phyloP scores from a whole-genome alignment of 2,797 vertebrate species.

The Cuniculus paca region DNA sequence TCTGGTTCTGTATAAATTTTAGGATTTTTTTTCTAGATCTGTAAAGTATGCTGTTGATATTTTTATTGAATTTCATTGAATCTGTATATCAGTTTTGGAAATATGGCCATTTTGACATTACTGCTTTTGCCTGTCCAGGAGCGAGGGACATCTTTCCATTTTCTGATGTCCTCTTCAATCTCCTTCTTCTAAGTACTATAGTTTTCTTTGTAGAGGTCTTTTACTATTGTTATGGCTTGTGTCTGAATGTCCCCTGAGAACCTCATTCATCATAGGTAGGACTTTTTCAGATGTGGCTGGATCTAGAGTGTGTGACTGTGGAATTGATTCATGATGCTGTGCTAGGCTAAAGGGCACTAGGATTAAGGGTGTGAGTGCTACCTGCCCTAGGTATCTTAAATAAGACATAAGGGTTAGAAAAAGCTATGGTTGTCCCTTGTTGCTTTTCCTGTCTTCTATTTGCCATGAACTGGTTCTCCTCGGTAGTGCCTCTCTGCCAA shows the following conservation, averaged over 20 bases:
- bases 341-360: neutral
- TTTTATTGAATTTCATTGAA: neutral
- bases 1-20: neutral
- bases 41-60: neutral
- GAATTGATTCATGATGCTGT: neutral
- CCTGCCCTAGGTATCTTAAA: neutral
- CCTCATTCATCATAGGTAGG: neutral
- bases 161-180: neutral
- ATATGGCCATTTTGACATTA: neutral
- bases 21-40: neutral
- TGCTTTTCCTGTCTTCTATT: neutral
- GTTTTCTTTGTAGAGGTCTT: neutral
- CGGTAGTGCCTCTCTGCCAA: neutral
- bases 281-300: neutral
- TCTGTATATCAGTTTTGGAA: neutral
- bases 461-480: neutral
- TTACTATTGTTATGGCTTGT: neutral
- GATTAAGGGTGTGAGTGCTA: neutral
- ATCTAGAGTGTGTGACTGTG: neutral
- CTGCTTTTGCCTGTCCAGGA: neutral
- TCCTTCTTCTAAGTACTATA: neutral
- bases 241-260: neutral
- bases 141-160: neutral
- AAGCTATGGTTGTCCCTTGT: neutral
- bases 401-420: neutral